Percentiles rank a stretch among this genome's conserved stretches.
These are phyloP conservation scores for Metopia argyrocephala DNA, from an alignment of 2,888 invertebrate genomes.

Conservation along the genomic window DNA sequence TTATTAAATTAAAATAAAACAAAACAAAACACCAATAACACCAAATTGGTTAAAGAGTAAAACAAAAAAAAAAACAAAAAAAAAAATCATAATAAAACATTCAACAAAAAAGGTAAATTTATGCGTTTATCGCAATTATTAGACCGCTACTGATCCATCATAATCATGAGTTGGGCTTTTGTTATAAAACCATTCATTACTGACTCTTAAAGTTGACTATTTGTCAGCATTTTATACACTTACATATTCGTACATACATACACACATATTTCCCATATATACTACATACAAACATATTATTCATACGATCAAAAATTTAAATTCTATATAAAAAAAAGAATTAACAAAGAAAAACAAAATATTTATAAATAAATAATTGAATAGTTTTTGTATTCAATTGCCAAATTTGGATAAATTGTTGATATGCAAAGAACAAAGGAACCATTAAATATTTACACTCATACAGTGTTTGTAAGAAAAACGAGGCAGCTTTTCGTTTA, in stretches of 20 bases:
- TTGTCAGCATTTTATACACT: neutral
- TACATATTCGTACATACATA: neutral
- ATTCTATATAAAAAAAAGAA: neutral
- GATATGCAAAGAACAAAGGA: constrained; percentile 33
- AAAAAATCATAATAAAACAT: neutral
- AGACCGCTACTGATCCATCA: constrained; percentile 34
- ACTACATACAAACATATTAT: neutral
- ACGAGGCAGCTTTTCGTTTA: no score
- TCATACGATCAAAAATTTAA: constrained; percentile 43
- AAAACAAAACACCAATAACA: constrained; percentile 1
- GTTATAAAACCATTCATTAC: constrained; percentile 1
- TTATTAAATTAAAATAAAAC: constrained; percentile 32
- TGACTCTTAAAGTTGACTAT: neutral
- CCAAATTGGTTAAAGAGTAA: neutral
- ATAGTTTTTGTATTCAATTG: constrained; percentile 9
- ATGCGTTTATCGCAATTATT: constrained; percentile 31
- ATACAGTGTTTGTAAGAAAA: constrained; percentile 17
- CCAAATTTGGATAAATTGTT: constrained; percentile 50
- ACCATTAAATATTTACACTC: neutral
- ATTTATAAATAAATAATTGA: no score
- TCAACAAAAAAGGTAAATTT: constrained; percentile 18
- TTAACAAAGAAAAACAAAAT: neutral
- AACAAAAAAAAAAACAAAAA: neutral
- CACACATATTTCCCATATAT: no score
- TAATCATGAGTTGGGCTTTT: constrained; percentile 12